These are phyloP conservation scores for Schrankia costaestrigalis DNA, from an alignment of 2,888 invertebrate species.

Conservation along the genomic window DNA sequence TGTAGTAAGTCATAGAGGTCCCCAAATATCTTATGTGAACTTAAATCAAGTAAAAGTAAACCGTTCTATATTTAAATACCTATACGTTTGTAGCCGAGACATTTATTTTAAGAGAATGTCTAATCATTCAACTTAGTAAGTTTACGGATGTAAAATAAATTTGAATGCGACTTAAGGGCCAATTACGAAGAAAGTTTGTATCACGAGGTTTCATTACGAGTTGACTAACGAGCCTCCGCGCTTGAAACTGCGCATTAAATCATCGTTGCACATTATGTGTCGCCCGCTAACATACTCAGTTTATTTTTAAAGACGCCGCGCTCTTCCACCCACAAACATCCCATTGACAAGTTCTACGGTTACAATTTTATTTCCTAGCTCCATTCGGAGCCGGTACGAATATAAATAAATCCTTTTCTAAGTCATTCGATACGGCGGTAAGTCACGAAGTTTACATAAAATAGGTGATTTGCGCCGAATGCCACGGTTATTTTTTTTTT, in stretches of 20 bases:
- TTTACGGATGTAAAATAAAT: conserved; percentile 11
- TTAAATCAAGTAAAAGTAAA: no score
- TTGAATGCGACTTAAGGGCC: conserved; percentile 23
- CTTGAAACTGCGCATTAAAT: conserved; percentile 49
- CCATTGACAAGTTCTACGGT: conserved; percentile 55
- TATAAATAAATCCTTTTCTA: conserved; percentile 76
- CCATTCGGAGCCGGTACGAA: conserved; percentile 45
- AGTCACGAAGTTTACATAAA: conserved; percentile 81
- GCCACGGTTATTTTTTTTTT: conserved; percentile 62
- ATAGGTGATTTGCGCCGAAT: conserved; percentile 75
- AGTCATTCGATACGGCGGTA: conserved; percentile 76
- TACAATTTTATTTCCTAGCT: conserved; percentile 46
- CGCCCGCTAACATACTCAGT: conserved; percentile 34
- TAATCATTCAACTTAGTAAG: conserved; percentile 8
- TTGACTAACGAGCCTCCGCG: conserved; percentile 51
- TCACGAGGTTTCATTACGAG: conserved; percentile 35
- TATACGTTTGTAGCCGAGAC: no score
- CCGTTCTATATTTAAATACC: no score
- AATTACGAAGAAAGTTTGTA: conserved; percentile 35
- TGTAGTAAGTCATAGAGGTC: no score
- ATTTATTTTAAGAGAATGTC: conserved; percentile 2
- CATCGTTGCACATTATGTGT: conserved; percentile 46
- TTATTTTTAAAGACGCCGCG: conserved; percentile 54
- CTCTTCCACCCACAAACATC: conserved; percentile 50
- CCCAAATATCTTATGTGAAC: no score